Conservation (phyloP, 1,140 invertebrate genomes). For the Drosophila albomicans region DNA sequence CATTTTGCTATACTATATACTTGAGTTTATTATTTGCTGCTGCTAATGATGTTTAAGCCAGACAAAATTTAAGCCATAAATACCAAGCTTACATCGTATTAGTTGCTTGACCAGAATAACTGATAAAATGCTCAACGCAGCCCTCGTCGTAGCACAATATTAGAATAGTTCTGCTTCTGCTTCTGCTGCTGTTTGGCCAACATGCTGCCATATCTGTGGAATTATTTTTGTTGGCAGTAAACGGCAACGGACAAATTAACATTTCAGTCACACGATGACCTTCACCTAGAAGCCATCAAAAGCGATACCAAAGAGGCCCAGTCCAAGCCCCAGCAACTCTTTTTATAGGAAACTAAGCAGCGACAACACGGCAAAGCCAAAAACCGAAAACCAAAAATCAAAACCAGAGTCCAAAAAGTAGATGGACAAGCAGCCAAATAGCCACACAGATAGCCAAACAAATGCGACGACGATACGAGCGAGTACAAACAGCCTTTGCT, state of each 20-base stretch:
- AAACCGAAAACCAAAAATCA: slow-evolving; percentile 41
- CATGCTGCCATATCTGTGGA: slow-evolving; percentile 46
- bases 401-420: slow-evolving; percentile 42
- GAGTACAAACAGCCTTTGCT: slow-evolving; percentile 52
- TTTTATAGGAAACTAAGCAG: slow-evolving; percentile 42
- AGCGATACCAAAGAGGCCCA: slow-evolving; percentile 56
- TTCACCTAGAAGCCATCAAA: slow-evolving; percentile 80
- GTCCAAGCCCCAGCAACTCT: slow-evolving; percentile 30
- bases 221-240: slow-evolving; percentile 22
- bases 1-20: too few species aligned
- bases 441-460: slow-evolving; percentile 47
- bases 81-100: too few species aligned
- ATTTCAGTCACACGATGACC: slow-evolving; percentile 78
- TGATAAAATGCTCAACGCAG: too few species aligned
- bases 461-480: slow-evolving; percentile 8
- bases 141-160: too few species aligned
- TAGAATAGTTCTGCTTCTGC: too few species aligned
- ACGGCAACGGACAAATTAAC: slow-evolving; percentile 60
- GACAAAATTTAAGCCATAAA: too few species aligned
- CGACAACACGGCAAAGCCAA: slow-evolving; percentile 19
- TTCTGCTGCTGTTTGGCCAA: not conserved
- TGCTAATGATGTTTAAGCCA: too few species aligned
- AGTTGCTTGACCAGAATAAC: too few species aligned
- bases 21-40: too few species aligned
- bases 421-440: slow-evolving; percentile 25